Evolutionary conservation across 1,140 invertebrate genomes (phyloP), one percentile per base, ranked within the genome.

Genomic region (Eupeodes corollae): DNA sequence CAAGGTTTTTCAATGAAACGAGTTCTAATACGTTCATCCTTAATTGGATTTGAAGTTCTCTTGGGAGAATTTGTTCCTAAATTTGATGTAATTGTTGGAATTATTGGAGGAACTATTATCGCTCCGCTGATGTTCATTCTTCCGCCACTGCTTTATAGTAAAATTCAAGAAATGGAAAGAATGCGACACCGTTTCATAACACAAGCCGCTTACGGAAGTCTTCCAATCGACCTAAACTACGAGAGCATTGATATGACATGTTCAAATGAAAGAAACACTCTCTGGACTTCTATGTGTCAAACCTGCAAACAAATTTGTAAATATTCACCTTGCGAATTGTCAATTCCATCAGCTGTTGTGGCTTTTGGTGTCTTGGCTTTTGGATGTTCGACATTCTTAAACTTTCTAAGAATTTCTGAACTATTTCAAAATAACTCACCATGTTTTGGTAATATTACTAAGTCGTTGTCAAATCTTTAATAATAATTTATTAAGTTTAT

Each of bases 81-180:
- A 52, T 94, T 94, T 61, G 89, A 91, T 51, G 73, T 89, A n/a
- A 81, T 95, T 3, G 85, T 95, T 79, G 79, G 88, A 21, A 70
- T 95, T 5, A 80, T 94, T 5, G 84, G 84, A 6, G 90, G 90
- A 13, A 84, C 84, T 0, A 76, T 92, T 1, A 90, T 86, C 0
- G 85, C 87, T 0, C 87, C 87, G 0, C 63, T 93, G 6, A 80
- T 91, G 49, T 91, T 91, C 50, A 75, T 95, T 14, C 75, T 92
- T 18, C 91, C 91, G 0, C 84, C 87, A 1, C 51, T 94, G 15
- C 82, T 93, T 52, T 93, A 93, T 42, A 61, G 76, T 3, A 75
- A 73, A 61, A 72, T 82, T 3, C 66, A 74, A 19, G 70, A 70
- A 18, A 66, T 75, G 63, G 63, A 67, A 49, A 50, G 56, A 5